A percentile compares a stretch with the other conserved stretches of the same genome.
These are phyloP conservation scores for Acipenser ruthenus DNA, from an alignment of 2,797 vertebrate species.

Conservation along the genomic window DNA sequence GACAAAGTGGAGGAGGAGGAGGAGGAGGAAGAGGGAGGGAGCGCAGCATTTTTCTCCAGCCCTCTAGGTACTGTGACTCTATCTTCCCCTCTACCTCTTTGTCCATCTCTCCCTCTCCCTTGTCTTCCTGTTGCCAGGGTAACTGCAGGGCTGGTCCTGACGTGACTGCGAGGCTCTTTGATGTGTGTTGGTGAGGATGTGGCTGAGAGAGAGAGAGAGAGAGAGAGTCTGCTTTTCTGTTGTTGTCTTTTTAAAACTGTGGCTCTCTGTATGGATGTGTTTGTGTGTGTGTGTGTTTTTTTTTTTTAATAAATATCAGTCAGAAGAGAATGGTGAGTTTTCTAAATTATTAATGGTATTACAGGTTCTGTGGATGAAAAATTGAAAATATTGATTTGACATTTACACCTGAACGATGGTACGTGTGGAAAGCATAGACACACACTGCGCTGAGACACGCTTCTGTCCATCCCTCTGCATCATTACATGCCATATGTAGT, in stretches of 20 bases:
- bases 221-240: not conserved
- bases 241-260: not conserved
- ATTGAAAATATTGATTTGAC: conserved; percentile 6
- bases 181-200: not conserved
- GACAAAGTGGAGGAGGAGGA: too few species aligned
- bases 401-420: not conserved
- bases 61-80: conserved; percentile 4
- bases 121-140: conserved; percentile 51
- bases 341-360: not conserved
- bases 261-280: not conserved
- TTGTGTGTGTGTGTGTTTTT: not conserved
- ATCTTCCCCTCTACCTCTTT: conserved; percentile 16
- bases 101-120: not conserved
- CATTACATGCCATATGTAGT: too few species aligned
- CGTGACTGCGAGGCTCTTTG: conserved; percentile 2
- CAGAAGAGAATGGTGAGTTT: not conserved
- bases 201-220: not conserved
- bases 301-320: not conserved
- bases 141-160: conserved; percentile 33
- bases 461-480: too few species aligned
- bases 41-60: too few species aligned
- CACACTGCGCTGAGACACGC: too few species aligned
- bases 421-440: not conserved
- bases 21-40: too few species aligned
- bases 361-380: not conserved